These are phyloP conservation scores for Aspidoscelis tigris DNA, from an alignment of 2,113 vertebrate genomes.

Conservation along the genomic window DNA sequence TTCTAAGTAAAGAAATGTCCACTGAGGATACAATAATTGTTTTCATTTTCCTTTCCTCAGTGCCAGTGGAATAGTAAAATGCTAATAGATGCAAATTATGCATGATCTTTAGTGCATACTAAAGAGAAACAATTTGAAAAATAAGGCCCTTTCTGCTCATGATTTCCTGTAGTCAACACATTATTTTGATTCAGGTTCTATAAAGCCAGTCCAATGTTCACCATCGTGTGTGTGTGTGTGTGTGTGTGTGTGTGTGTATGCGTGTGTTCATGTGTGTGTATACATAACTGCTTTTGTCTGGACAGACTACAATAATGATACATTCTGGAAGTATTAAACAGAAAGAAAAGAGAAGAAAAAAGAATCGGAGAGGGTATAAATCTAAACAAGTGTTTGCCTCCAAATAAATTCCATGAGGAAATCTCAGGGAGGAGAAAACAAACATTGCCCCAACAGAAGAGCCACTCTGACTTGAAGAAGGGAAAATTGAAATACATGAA, in stretches of 20 bases:
- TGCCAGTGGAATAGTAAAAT: conserved; percentile 81
- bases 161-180: conserved; percentile 52
- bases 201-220: conserved; percentile 40
- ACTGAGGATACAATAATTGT: conserved; percentile 78
- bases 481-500: conserved; percentile 84
- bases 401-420: conserved; percentile 74
- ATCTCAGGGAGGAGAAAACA: conserved; percentile 70
- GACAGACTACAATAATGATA: conserved; percentile 54
- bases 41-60: conserved; percentile 73
- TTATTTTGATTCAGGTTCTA: conserved; percentile 64
- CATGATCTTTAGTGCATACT: conserved; percentile 78
- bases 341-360: background rate
- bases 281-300: conserved; percentile 25
- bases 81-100: conserved; percentile 86
- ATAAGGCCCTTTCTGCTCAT: conserved; percentile 65
- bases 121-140: conserved; percentile 73
- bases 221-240: conserved; percentile 41
- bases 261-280: conserved; percentile 3
- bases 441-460: conserved; percentile 72
- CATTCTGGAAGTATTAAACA: conserved; percentile 62
- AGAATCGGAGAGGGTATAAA: too few species aligned
- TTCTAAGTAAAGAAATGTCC: conserved; percentile 76
- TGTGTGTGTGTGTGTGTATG: background rate
- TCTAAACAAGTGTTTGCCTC: conserved; percentile 60
- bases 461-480: conserved; percentile 70